A percentile compares a stretch with the other conserved stretches of the same genome.
Conservation (phyloP, 2,113 vertebrate species). For the Poeciliopsis turrubarensis region DNA sequence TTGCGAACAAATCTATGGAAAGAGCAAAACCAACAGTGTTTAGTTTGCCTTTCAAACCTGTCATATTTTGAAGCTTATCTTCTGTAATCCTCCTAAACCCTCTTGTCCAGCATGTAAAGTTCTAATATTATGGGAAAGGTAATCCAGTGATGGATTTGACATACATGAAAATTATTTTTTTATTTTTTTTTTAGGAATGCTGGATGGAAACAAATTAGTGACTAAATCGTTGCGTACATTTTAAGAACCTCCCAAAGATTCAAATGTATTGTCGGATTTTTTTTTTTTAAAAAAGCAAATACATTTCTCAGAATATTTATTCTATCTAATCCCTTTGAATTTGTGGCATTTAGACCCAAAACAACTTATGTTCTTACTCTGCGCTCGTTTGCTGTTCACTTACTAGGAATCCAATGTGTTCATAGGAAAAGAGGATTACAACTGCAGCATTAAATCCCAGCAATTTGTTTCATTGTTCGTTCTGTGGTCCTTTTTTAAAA, state of each 20-base stretch:
- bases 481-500: not conserved
- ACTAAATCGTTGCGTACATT: not conserved
- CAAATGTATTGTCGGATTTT: not conserved
- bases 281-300: not conserved
- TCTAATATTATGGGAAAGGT: not conserved
- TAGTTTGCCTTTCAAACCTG: not conserved
- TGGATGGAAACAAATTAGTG: not conserved
- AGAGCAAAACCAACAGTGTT: slow-evolving; percentile 2
- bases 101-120: not conserved
- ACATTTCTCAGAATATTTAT: not conserved
- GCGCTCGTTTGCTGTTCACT: slow-evolving; percentile 3
- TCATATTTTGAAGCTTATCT: slow-evolving; percentile 6
- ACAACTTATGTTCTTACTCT: not conserved
- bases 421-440: slow-evolving; percentile 4
- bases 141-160: not conserved
- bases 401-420: slow-evolving; percentile 3
- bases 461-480: not conserved
- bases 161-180: not conserved
- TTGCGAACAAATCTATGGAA: slow-evolving; percentile 1
- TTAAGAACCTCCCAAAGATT: not conserved
- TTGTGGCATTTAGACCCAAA: not conserved
- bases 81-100: not conserved
- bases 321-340: not conserved
- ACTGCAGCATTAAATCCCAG: not conserved
- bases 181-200: too few relatives aligned